Evolutionary conservation across 2,797 vertebrate genomes (phyloP), one percentile per base, ranked within the genome.

Genomic region (Paedocypris micromegethes): DNA sequence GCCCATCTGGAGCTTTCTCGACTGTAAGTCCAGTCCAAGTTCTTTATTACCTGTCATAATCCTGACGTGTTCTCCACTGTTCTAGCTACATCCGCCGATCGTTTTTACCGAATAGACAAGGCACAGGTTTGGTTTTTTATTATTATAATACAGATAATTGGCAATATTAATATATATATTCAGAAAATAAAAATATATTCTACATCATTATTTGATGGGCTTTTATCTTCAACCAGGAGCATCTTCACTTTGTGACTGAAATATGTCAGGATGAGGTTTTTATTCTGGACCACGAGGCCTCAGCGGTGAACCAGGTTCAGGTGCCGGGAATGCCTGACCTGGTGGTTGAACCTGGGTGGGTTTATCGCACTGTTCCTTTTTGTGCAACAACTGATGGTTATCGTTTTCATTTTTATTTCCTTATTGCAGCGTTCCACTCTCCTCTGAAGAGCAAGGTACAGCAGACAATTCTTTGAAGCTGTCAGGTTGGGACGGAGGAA

Each of bases 231-330:
- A 5, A 72, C 65, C 70, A 98, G 96, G 96, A 98, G 90, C 96
- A 98, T 80, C 92, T 98, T 72, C 96, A 98, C 89, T 98, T 96
- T 81, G 96, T 98, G 81, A 97, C 95, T 0, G 96, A 98, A 84
- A 94, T 98, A 81, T 98, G 95, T 75, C 96, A 97, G 78, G 96
- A 98, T 1, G 96, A 98, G 81, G 91, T 98, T 75, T 98, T 97
- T 74, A 97, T 98, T 85, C 84, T 98, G 86, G 96, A 98, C 80
- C 94, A 94, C 40, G 93, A 97, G 81, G 87, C 80, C 4, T 85
- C 80, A 0, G 9, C 59, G 63, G 64, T 79, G 78, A 86, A 81
- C 9, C 92, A 91, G 82, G 86, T 90, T 38, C 81, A 83, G 0
- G 90, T 88, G 5, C 88, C 91, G 0, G 91, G 90, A 78, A 97